Base-by-base conservation (phyloP, 1,140 invertebrate species). In the Leptinotarsa defecta region DNA sequence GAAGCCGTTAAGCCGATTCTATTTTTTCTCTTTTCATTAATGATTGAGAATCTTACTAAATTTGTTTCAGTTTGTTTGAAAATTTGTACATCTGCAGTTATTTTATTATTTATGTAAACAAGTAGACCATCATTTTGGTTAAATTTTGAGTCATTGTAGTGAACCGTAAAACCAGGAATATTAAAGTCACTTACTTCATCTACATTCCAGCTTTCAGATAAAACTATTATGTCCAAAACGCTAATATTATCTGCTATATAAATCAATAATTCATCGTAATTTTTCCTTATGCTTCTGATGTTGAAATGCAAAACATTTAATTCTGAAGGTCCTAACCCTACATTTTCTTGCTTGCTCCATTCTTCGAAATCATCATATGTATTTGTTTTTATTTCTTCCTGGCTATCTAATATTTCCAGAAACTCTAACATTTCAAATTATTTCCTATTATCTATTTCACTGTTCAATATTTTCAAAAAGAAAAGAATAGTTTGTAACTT, bases 401-500 rank as follows among this genome's bases (percentile, higher is more conserved):
- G 20, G 19, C 24, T 65, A 20, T 65, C 63, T 19, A 65, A 20
- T 8, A 65, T 65, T 13, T 65, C 24, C 19, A 65, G 19, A 65
- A 65, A 65, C 13, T 65, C 63, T 13, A 65, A 20, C 63, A 65
- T 65, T 65, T 65, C 8, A n/a, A 11, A 19, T 65, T 27, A 22
- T 62, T 62, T 62, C 19, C 19, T 62, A 62, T 62, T n/a, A 6
- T 62, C 17, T 62, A n/a, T n/a, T n/a, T n/a, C 57, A 62, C 57
- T n/a, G 8, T 62, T 62, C 1, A 13, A n/a, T 62, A 62, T n/a
- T 62, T 34, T 6, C 27, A 62, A 62, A 62, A 62, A n/a, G 19
- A 62, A n/a, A 34, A 34, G 3, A 34, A 34, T 6, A 34, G 27
- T 34, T 6, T 34, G 5, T 3, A 34, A 34, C 5, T 34, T 34